These are phyloP conservation scores for Zaprionus ghesquierei DNA, from an alignment of 1,140 invertebrate species.

Conservation along the genomic window DNA sequence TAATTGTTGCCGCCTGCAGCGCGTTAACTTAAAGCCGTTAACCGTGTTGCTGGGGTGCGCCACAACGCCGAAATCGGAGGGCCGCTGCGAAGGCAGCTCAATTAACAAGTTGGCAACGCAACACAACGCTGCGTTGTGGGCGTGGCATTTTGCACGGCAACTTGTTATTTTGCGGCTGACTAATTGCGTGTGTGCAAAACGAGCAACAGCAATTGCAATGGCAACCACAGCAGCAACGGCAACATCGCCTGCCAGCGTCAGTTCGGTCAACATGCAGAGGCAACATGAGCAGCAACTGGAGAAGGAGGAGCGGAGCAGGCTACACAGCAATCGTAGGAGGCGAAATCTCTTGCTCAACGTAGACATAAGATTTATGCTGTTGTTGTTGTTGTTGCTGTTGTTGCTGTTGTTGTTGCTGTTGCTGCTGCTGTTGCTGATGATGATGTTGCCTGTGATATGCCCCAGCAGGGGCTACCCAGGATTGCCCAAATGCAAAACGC, in stretches of 20 bases:
- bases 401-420: slow-evolving; percentile 23
- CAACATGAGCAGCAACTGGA: slow-evolving; percentile 49
- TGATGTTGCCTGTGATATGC: slow-evolving; percentile 33
- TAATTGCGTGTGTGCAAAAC: slow-evolving; percentile 69
- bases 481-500: slow-evolving; percentile 54
- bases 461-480: slow-evolving; percentile 36
- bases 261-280: slow-evolving; percentile 43
- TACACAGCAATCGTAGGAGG: neutral
- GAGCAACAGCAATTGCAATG: slow-evolving; percentile 22
- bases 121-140: slow-evolving; percentile 17
- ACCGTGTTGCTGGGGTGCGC: slow-evolving; percentile 13
- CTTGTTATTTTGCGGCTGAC: slow-evolving; percentile 74
- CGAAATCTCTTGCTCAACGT: slow-evolving; percentile 52
- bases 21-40: slow-evolving; percentile 39
- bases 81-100: neutral
- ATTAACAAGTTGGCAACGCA: slow-evolving; percentile 19
- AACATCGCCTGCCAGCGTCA: slow-evolving; percentile 36
- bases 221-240: slow-evolving; percentile 28
- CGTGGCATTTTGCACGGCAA: slow-evolving; percentile 72
- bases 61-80: neutral
- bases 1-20: slow-evolving; percentile 62
- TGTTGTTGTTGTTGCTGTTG: slow-evolving; percentile 1
- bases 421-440: slow-evolving; percentile 1
- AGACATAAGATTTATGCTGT: slow-evolving; percentile 70
- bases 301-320: neutral